phyloP scores from a whole-genome alignment of 2,888 invertebrate genomes.

The Cheilosia vernalis region DNA sequence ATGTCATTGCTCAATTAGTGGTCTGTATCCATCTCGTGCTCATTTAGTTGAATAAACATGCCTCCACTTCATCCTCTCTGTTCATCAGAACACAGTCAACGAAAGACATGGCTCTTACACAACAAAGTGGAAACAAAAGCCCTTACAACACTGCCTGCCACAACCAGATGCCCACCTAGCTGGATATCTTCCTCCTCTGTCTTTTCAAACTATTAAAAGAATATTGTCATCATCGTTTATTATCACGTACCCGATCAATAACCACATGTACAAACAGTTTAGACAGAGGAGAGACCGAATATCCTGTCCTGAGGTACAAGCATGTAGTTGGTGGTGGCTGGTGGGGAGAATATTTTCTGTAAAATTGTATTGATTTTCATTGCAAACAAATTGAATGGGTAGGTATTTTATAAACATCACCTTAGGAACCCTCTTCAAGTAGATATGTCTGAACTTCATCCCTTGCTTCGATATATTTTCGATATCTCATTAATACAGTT shows the following conservation, averaged over 20 bases:
- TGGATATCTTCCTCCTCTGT: slow-evolving; percentile 16
- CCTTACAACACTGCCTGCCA: slow-evolving; percentile 40
- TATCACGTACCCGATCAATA: slow-evolving; percentile 69
- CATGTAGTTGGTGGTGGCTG: slow-evolving; percentile 37
- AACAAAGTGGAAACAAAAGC: slow-evolving; percentile 63
- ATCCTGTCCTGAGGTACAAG: slow-evolving; percentile 34
- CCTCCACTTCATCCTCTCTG: slow-evolving; percentile 47
- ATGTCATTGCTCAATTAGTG: slow-evolving; percentile 68
- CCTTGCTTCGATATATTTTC: slow-evolving; percentile 16
- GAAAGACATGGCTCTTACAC: slow-evolving; percentile 59
- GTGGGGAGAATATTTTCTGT: slow-evolving; percentile 27
- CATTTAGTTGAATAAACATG: slow-evolving; percentile 70
- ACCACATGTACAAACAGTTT: slow-evolving; percentile 60
- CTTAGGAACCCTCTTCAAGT: slow-evolving; percentile 35
- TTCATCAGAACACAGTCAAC: slow-evolving; percentile 43
- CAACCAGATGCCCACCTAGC: slow-evolving; percentile 40
- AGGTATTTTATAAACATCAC: slow-evolving; percentile 53
- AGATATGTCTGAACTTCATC: slow-evolving; percentile 33
- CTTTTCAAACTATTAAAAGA: slow-evolving; percentile 62
- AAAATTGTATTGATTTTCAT: slow-evolving; percentile 61
- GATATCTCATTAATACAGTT: slow-evolving; percentile 54
- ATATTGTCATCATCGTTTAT: slow-evolving; percentile 69
- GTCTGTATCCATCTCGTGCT: slow-evolving; percentile 62
- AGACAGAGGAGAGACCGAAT: slow-evolving; percentile 44
- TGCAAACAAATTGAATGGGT: slow-evolving; percentile 50